Evolutionary conservation across 2,797 vertebrate species (phyloP).

Genomic region (Chrysocyon brachyurus): DNA sequence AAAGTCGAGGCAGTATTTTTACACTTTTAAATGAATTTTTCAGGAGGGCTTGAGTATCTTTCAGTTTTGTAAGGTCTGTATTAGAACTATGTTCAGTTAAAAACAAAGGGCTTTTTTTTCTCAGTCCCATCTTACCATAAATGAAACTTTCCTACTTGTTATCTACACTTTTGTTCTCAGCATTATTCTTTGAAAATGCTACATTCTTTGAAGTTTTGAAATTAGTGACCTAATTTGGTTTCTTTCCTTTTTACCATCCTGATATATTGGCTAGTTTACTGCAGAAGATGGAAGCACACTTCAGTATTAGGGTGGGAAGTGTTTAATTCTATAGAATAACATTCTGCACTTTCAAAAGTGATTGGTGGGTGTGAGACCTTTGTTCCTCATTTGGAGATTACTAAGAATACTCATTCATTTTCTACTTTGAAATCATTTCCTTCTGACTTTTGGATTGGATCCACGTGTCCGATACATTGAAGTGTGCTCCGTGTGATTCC

Average conservation of each 20-base stretch:
- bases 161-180: background rate
- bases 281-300: background rate
- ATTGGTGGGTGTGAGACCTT: constrained; percentile 16
- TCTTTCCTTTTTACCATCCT: background rate
- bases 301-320: background rate
- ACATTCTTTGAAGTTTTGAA: constrained; percentile 46
- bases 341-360: background rate
- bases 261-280: constrained; percentile 31
- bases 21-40: constrained; percentile 11
- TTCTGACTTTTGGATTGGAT: constrained; percentile 39
- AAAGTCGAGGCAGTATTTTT: constrained; percentile 5
- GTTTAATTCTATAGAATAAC: background rate
- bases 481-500: background rate
- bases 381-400: background rate
- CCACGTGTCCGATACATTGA: background rate
- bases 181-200: constrained; percentile 65
- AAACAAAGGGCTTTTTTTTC: constrained; percentile 5
- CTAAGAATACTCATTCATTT: background rate
- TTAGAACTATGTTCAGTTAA: constrained; percentile 8
- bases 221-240: constrained; percentile 37
- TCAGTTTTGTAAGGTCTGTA: background rate
- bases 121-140: background rate
- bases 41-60: constrained; percentile 16
- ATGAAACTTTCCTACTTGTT: constrained; percentile 10
- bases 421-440: constrained; percentile 42